Evolutionary conservation across 2,113 vertebrate genomes (phyloP), one percentile per base, ranked within the genome.

Genomic region (Pycnonotus jocosus): DNA sequence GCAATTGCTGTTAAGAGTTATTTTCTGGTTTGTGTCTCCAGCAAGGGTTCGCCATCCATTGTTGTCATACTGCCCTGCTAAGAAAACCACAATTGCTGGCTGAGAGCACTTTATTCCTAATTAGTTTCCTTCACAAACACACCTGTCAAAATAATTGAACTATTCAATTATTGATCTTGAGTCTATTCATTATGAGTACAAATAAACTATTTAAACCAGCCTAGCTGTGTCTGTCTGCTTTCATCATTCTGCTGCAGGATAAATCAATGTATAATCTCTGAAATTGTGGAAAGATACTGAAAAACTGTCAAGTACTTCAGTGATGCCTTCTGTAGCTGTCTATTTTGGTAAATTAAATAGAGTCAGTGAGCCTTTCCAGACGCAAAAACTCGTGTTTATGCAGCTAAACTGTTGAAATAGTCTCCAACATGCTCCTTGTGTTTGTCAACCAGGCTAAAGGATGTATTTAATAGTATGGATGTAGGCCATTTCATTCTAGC

Each of bases 71-170:
- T 1, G 1, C 18, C 28, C 30, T 89, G 30, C 81, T 89, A 94
- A 84, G 64, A 84, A 95, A 89, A 50, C 33, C 38, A 16, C 56
- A 83, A 10, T 58, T 78, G 21, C 47, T 95, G 35, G 4, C 61
- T 78, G 47, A 77, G 37, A 86, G 45, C n/a, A 57, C 40, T 90
- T 88, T 81, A 40, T 83, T 92, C 28, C 54, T 91, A 77, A 86
- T 86, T 88, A 93, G 54, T 73, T 91, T 72, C 9, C 33, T 22
- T 79, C 54, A 65, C 23, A 92, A 88, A 88, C 14, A 38, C 53
- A 81, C 38, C 56, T 93, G 72, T 92, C 84, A 95, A 93, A 95
- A 87, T 90, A 90, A 82, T 76, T 73, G 47, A 93, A 74, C 77
- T 84, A 47, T 54, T 86, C 42, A 81, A 77, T 76, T 93, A 73